Percentiles rank a stretch among this genome's conserved stretches.
Evolutionary conservation across 92 coral and sea anemone species (phyloP).

Genomic region (Parazoanthus swiftii): DNA sequence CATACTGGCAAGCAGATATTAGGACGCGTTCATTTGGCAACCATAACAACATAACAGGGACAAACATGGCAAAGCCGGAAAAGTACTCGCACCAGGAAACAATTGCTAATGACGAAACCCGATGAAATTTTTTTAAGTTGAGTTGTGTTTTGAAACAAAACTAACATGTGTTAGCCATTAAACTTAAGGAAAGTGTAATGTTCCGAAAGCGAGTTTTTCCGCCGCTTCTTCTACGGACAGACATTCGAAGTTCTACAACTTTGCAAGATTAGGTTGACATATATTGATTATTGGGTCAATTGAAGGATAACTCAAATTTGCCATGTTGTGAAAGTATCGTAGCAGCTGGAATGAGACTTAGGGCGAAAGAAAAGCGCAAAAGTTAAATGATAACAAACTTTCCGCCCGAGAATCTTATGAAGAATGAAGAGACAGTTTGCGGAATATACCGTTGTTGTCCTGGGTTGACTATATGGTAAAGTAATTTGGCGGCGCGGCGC

Average conservation of each 20-base stretch:
- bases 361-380: not conserved
- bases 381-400: not conserved
- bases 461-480: not conserved
- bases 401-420: not conserved
- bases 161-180: conserved; percentile 38
- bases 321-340: not conserved
- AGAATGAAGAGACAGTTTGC: not conserved
- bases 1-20: not conserved
- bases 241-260: not conserved
- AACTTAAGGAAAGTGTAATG: conserved; percentile 6
- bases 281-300: not conserved
- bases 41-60: not conserved
- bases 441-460: not conserved
- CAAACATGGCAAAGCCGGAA: conserved; percentile 17
- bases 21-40: not conserved
- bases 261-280: conserved; percentile 10
- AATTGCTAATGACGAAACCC: not conserved
- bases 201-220: conserved; percentile 31
- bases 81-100: conserved; percentile 22
- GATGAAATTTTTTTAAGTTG: not conserved
- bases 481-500: conserved; percentile 39
- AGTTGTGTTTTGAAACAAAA: conserved; percentile 5
- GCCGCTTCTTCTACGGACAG: conserved; percentile 20
- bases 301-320: not conserved
- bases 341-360: not conserved